Conservation (phyloP, 1,140 invertebrate species). For the Zaprionus africanus region DNA sequence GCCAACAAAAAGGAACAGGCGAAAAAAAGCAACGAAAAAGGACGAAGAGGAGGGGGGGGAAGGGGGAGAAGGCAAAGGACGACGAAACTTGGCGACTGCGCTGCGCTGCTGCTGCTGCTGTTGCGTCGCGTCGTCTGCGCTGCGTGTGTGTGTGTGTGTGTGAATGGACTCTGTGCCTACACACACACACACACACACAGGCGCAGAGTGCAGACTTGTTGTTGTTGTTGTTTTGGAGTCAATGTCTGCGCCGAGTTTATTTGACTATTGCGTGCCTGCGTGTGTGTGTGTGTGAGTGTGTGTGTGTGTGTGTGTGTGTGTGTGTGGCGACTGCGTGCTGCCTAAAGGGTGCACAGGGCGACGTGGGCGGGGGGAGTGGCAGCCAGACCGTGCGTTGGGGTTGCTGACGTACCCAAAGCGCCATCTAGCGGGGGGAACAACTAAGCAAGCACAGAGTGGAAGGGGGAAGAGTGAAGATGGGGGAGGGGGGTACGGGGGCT, state of each 20-base stretch:
- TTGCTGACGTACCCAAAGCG: background rate
- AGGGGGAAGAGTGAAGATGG: background rate
- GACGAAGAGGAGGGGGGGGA: slow-evolving; percentile 32
- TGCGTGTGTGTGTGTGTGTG: slow-evolving; percentile 11
- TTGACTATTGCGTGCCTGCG: slow-evolving; percentile 59
- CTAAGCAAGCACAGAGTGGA: too few species aligned
- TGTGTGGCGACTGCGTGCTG: slow-evolving; percentile 74
- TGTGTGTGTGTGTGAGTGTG: slow-evolving; percentile 34
- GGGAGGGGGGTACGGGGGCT: background rate
- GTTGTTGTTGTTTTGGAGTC: slow-evolving; percentile 63
- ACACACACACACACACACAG: slow-evolving; percentile 13
- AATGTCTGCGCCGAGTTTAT: slow-evolving; percentile 71
- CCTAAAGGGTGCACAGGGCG: slow-evolving; percentile 22
- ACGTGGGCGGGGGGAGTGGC: background rate
- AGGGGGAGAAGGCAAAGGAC: slow-evolving; percentile 26
- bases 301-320: slow-evolving; percentile 51
- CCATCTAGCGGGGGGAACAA: background rate
- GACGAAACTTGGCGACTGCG: slow-evolving; percentile 24
- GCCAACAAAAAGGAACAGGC: slow-evolving; percentile 71
- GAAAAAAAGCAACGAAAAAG: slow-evolving; percentile 49
- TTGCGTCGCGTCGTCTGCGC: slow-evolving; percentile 47
- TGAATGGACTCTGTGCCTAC: slow-evolving; percentile 13
- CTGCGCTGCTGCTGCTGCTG: slow-evolving; percentile 22
- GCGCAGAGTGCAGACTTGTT: slow-evolving; percentile 7
- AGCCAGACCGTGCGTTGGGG: background rate